Percentiles rank a stretch among this genome's conserved stretches.
phyloP scores from a whole-genome alignment of 1,140 invertebrate genomes.

The Drosophila bifasciata region DNA sequence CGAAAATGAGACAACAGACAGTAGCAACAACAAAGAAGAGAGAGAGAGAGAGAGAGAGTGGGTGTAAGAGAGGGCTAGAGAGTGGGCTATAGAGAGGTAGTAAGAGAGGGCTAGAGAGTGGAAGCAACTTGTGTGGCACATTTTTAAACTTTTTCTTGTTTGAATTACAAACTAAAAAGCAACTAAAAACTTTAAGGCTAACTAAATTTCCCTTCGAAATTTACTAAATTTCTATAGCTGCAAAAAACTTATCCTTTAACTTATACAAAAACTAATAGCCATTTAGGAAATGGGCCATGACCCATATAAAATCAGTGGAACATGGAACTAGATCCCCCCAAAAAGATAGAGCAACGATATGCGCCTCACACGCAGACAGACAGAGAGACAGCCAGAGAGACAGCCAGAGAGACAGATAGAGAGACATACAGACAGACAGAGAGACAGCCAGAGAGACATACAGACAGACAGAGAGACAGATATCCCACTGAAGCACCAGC shows the following conservation, averaged over 20 bases:
- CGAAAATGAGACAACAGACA: slow-evolving; percentile 32
- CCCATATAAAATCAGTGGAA: slow-evolving; percentile 67
- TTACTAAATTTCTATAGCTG: too few relatives aligned
- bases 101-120: too few relatives aligned
- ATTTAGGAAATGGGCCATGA: slow-evolving; percentile 67
- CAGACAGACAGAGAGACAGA: slow-evolving; percentile 8
- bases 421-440: slow-evolving; percentile 5
- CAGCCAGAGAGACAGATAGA: slow-evolving; percentile 3
- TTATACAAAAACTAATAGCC: slow-evolving; percentile 14
- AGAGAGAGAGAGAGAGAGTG: not conserved
- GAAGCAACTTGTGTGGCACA: too few relatives aligned
- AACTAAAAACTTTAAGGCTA: too few relatives aligned
- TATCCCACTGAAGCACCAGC: slow-evolving; percentile 52
- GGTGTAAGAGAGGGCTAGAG: too few relatives aligned
- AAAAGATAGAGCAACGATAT: not conserved
- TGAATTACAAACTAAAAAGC: too few relatives aligned
- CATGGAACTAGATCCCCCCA: slow-evolving; percentile 6
- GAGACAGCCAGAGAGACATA: slow-evolving; percentile 12
- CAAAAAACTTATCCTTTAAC: too few relatives aligned
- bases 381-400: slow-evolving; percentile 20
- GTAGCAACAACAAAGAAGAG: slow-evolving; percentile 10
- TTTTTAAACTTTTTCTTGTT: too few relatives aligned
- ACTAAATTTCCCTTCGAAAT: too few relatives aligned
- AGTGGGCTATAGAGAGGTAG: not conserved
- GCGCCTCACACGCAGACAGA: slow-evolving; percentile 2